Conservation (phyloP, 1,140 invertebrate genomes). For the Wiebesia pumilae region DNA sequence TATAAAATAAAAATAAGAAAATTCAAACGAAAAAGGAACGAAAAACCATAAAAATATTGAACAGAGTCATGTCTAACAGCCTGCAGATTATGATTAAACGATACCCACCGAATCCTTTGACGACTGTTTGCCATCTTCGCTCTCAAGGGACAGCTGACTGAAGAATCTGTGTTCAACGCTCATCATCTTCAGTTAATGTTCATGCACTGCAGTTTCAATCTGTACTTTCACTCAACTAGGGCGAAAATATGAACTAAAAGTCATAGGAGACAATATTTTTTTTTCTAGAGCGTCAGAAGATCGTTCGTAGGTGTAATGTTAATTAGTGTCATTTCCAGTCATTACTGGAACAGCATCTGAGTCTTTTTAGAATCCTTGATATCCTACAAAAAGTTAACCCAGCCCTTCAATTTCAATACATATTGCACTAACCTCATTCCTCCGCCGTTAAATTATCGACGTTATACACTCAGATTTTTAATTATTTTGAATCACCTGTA, state of each 20-base stretch:
- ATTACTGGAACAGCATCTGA: not conserved
- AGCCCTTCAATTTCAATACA: not conserved
- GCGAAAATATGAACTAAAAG: not conserved
- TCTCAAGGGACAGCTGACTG: slow-evolving; percentile 61
- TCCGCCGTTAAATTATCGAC: not conserved
- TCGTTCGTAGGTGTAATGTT: not conserved
- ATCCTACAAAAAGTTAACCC: not conserved
- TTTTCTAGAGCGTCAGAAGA: not conserved
- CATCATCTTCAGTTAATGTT: slow-evolving; percentile 58
- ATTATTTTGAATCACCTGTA: not conserved
- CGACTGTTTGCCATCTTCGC: slow-evolving; percentile 61
- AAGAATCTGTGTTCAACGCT: slow-evolving; percentile 59
- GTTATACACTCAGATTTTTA: not conserved
- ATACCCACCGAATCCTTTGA: slow-evolving; percentile 61
- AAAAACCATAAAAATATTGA: not conserved
- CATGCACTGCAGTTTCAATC: not conserved
- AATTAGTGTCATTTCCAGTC: not conserved
- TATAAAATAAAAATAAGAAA: slow-evolving; percentile 3
- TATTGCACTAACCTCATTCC: not conserved
- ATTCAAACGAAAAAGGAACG: not conserved
- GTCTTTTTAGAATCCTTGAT: not conserved
- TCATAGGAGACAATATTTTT: not conserved
- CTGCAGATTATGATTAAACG: not conserved
- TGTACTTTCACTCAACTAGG: not conserved
- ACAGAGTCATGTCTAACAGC: slow-evolving; percentile 6